Evolutionary conservation across 2,888 invertebrate genomes (phyloP).

Genomic region (Tyria jacobaeae): DNA sequence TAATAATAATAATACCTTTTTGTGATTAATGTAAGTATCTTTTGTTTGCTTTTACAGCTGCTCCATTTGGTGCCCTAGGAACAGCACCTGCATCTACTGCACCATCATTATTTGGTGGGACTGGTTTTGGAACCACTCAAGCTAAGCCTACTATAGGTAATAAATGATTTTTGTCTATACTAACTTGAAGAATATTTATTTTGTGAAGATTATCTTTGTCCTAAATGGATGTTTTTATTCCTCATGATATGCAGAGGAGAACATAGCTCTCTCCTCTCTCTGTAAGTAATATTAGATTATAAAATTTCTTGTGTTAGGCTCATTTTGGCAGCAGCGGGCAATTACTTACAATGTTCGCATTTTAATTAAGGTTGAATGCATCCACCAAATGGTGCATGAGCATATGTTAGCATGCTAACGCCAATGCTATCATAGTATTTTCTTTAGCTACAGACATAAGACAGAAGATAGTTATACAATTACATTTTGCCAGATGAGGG

Average conservation of each 20-base stretch:
- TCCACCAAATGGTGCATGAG: no score
- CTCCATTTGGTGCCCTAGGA: constrained; percentile 84
- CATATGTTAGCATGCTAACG: no score
- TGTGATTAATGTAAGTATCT: not conserved
- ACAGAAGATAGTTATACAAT: no score
- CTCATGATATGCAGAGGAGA: not conserved
- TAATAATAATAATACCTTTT: not conserved
- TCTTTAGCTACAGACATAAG: no score
- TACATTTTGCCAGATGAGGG: no score
- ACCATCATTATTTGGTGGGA: constrained; percentile 84
- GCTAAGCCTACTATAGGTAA: constrained; percentile 79
- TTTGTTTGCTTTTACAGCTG: constrained; percentile 47
- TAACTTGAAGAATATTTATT: not conserved
- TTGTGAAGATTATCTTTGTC: not conserved
- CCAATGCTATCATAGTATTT: no score
- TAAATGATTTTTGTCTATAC: no score
- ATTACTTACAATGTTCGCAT: not conserved
- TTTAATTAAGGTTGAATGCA: no score
- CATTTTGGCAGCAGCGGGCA: no score
- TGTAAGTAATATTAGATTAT: no score
- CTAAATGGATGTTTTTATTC: not conserved
- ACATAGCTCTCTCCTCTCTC: no score
- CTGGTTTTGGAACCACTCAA: constrained; percentile 78
- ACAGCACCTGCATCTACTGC: constrained; percentile 82
- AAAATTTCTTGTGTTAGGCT: no score